phyloP scores from a whole-genome alignment of 2,888 invertebrate genomes.

The Drosophila tripunctata region DNA sequence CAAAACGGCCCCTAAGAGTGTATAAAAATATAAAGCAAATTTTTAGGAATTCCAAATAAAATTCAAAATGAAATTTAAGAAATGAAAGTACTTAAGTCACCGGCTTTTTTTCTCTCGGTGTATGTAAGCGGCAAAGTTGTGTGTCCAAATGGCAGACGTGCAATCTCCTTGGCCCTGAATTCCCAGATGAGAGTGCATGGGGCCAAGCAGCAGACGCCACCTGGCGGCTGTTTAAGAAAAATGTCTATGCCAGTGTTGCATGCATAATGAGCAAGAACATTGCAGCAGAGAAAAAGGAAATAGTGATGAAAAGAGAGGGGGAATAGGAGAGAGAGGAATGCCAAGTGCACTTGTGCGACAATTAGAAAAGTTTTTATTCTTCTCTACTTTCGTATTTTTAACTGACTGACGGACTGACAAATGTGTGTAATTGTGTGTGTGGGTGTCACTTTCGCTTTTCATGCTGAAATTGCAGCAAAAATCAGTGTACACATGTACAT shows the following conservation, averaged over 20 bases:
- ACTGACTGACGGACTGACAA: conserved; percentile 36
- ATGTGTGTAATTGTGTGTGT: conserved; percentile 59
- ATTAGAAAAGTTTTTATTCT: conserved; percentile 61
- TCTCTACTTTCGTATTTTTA: neutral
- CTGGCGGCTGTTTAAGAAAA: conserved; percentile 58
- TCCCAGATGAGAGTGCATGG: conserved; percentile 11
- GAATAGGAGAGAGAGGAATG: neutral
- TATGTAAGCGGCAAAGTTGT: conserved; percentile 50
- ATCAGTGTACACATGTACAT: conserved; percentile 10
- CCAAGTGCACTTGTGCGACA: conserved; percentile 66
- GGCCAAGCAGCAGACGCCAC: conserved; percentile 32
- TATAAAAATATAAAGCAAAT: too few relatives aligned
- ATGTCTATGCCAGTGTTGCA: conserved; percentile 69
- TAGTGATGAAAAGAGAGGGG: neutral
- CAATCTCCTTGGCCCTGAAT: conserved; percentile 45
- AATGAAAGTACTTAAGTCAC: too few relatives aligned
- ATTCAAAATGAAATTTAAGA: too few relatives aligned
- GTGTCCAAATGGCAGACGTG: conserved; percentile 72
- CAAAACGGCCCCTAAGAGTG: too few relatives aligned
- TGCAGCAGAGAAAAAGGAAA: neutral
- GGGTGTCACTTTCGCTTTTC: conserved; percentile 62
- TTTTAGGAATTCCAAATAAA: too few relatives aligned
- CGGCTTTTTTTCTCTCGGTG: neutral
- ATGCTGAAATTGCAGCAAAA: conserved; percentile 16
- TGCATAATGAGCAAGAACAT: conserved; percentile 59